Percentiles rank a stretch among this genome's conserved stretches.
phyloP scores from a whole-genome alignment of 2,113 vertebrate species.

The Tupaia chinensis region DNA sequence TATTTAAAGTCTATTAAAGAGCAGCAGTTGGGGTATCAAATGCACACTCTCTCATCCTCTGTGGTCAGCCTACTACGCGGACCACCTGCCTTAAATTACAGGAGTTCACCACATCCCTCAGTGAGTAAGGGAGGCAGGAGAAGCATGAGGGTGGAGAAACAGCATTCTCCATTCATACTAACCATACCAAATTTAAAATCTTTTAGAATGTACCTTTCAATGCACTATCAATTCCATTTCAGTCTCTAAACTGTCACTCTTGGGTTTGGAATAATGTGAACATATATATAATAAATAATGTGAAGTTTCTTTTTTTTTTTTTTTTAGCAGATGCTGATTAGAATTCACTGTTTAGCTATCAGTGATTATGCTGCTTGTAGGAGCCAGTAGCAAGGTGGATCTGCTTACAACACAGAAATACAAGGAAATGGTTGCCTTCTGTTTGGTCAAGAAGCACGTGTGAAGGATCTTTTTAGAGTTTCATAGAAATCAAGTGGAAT shows the following conservation, averaged over 20 bases:
- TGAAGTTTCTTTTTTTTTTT: slow-evolving; percentile 8
- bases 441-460: background rate
- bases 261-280: slow-evolving; percentile 31
- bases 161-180: slow-evolving; percentile 64
- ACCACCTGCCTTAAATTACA: slow-evolving; percentile 77
- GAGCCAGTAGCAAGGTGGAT: background rate
- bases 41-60: slow-evolving; percentile 69
- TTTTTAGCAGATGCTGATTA: background rate
- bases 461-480: background rate
- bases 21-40: slow-evolving; percentile 75
- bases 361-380: background rate
- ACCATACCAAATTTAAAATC: slow-evolving; percentile 50
- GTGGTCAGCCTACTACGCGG: slow-evolving; percentile 64
- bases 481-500: slow-evolving; percentile 46
- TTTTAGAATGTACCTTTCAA: slow-evolving; percentile 58
- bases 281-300: background rate
- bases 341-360: background rate
- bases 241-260: background rate
- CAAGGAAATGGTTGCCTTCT: background rate
- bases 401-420: background rate
- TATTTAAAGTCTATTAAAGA: slow-evolving; percentile 75
- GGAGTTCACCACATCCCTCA: slow-evolving; percentile 59
- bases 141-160: slow-evolving; percentile 44
- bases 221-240: slow-evolving; percentile 59
- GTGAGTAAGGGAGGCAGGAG: background rate